Evolutionary conservation across 2,888 invertebrate genomes (phyloP).

Genomic region (Parnassius apollo): DNA sequence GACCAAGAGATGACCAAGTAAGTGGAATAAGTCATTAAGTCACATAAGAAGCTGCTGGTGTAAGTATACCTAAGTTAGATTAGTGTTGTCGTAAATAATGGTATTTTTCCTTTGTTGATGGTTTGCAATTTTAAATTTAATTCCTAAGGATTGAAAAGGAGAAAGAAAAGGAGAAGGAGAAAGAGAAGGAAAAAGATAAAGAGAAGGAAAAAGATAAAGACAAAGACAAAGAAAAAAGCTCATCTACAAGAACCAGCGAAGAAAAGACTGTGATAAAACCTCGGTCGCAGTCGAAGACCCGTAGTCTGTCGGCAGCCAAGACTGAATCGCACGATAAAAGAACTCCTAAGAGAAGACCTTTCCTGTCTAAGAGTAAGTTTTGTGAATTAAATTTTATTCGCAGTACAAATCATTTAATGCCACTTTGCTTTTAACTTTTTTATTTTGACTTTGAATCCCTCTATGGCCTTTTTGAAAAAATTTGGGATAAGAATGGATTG

Average conservation of each 20-base stretch:
- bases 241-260: slow-evolving; percentile 54
- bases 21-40: no score
- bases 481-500: no score
- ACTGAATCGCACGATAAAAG: slow-evolving; percentile 57
- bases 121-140: no score
- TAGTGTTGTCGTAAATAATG: no score
- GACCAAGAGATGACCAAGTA: no score
- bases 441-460: no score
- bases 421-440: no score
- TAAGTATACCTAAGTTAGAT: no score
- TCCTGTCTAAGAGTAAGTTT: slow-evolving; percentile 63
- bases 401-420: no score
- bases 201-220: slow-evolving; percentile 45
- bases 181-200: slow-evolving; percentile 47
- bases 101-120: no score
- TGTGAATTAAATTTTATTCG: background rate
- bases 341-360: slow-evolving; percentile 59
- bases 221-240: slow-evolving; percentile 33
- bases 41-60: no score
- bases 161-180: slow-evolving; percentile 43
- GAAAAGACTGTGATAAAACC: slow-evolving; percentile 59
- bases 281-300: slow-evolving; percentile 66
- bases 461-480: no score
- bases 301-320: slow-evolving; percentile 54
- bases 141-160: slow-evolving; percentile 29